Base-by-base conservation (phyloP, 2,888 invertebrate species). In the Cryptocephalus primarius region DNA sequence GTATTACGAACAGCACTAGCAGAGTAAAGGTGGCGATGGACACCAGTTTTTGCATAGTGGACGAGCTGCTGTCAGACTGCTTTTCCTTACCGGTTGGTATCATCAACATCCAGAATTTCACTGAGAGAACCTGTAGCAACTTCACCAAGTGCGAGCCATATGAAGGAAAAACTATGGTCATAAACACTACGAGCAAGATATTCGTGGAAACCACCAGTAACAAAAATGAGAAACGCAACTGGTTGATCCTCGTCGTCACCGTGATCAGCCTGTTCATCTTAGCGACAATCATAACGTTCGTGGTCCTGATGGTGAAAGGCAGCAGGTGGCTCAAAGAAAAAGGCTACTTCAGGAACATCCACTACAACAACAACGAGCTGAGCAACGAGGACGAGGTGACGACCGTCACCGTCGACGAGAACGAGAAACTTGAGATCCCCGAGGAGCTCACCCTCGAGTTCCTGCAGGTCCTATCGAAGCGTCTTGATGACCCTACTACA, bases 401-500 rank as follows among this genome's bases (percentile, higher is more conserved):
- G 8, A 64, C 64, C 8, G 50, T 64, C 8, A 63, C 64, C 9
- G 50, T 63, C 8, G 64, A 64, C 43, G 60, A 79, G 46, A 59
- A 59, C 33, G 62, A 64, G 45, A 63, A 61, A 48, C 47, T 62
- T 63, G 85, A 85, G 1, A 69, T 85, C 43, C 85, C 85, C 0
- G 85, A 84, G 62, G 85, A 85, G 63, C 63, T 87, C 41, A 85
- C 85, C 0, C 79, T 82, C 55, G 86, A 87, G 58, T 74, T 86
- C 43, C 68, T 87, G 48, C 80, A 79, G 55, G 78, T 79, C 52
- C 69, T 87, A 11, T 75, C 81, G 47, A 79, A 81, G 55, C 79
- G 80, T 58, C 65, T 87, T 8, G 82, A 84, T 56, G 82, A 82
- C 61, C 85, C 85, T 0, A 78, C 80, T 45, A 81, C 83, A 48